Percentiles rank a stretch among this genome's conserved stretches.
phyloP scores from a whole-genome alignment of 1,140 invertebrate species.

The Bacillus rossius region DNA sequence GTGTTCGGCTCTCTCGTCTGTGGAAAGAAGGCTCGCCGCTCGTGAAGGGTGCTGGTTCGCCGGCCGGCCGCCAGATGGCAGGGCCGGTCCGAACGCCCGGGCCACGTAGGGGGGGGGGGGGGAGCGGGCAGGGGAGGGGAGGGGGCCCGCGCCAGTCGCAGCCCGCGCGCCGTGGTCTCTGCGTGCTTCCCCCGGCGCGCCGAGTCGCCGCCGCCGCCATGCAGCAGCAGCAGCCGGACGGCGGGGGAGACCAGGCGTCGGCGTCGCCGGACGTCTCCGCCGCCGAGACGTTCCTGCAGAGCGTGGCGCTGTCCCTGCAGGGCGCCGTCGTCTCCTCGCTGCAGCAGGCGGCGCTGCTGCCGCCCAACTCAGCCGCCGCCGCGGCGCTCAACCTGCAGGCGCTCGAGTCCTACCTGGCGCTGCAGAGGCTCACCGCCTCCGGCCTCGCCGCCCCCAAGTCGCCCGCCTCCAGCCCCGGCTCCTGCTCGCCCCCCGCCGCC shows the following conservation, averaged over 20 bases:
- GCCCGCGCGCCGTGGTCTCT: too few relatives aligned
- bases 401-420: constrained; percentile 17
- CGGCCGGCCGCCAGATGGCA: too few relatives aligned
- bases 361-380: not conserved
- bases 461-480: constrained; percentile 33
- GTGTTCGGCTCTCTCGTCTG: too few relatives aligned
- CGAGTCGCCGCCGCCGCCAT: too few relatives aligned
- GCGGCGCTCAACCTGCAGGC: constrained; percentile 13
- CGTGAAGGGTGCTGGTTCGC: too few relatives aligned
- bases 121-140: too few relatives aligned
- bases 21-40: too few relatives aligned
- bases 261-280: not conserved
- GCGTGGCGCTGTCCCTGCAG: constrained; percentile 66
- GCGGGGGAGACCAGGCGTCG: not conserved
- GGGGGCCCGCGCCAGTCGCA: too few relatives aligned
- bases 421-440: constrained; percentile 10
- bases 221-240: not conserved
- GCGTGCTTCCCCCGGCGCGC: too few relatives aligned
- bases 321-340: constrained; percentile 69
- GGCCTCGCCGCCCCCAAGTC: constrained; percentile 33
- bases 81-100: too few relatives aligned
- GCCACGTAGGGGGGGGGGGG: too few relatives aligned
- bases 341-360: constrained; percentile 60
- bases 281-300: constrained; percentile 45
- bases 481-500: constrained; percentile 39